Conservation (phyloP, 2,113 vertebrate species). For the Crocuta crocuta region DNA sequence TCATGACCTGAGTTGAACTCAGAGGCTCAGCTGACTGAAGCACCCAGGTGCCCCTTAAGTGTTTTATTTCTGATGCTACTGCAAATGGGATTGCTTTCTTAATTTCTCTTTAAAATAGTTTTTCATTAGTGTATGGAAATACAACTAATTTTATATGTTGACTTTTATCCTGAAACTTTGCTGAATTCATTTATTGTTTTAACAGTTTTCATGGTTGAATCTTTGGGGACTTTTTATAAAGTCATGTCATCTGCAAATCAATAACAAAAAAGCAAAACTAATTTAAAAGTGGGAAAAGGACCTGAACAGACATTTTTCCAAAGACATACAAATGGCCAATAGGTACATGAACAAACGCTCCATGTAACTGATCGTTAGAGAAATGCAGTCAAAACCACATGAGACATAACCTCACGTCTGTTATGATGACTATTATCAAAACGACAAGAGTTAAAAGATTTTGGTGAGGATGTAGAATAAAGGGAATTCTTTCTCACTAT, state of each 20-base stretch:
- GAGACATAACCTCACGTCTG: background rate
- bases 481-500: background rate
- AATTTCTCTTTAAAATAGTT: background rate
- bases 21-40: too few relatives aligned
- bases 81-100: background rate
- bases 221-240: background rate
- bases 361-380: background rate
- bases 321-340: background rate
- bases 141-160: background rate
- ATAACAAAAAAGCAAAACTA: background rate
- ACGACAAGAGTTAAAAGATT: background rate
- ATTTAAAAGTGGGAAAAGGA: background rate
- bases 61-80: background rate
- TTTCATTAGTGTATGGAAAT: background rate
- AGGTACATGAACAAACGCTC: background rate
- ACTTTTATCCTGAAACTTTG: background rate
- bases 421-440: background rate
- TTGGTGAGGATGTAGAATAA: background rate
- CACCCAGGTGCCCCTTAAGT: background rate
- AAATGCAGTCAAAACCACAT: background rate
- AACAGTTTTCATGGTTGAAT: background rate
- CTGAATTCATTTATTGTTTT: background rate
- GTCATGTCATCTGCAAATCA: background rate
- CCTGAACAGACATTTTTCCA: background rate
- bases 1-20: too few relatives aligned